Conservation (phyloP, 2,113 vertebrate genomes). For the Crotalus helleri region DNA sequence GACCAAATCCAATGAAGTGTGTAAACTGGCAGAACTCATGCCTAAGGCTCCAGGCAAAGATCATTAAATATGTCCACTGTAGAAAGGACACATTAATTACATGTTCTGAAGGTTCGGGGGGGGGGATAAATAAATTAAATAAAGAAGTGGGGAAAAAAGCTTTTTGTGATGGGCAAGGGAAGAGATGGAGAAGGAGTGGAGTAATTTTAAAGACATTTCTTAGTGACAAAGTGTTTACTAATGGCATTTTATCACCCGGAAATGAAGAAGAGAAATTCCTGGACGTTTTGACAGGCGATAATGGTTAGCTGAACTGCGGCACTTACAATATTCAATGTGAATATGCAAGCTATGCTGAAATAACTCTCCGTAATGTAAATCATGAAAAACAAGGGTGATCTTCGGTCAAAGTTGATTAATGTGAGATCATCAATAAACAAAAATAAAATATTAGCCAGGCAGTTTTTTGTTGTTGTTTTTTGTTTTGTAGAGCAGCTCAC, state of each 20-base stretch:
- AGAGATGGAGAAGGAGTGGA: not conserved
- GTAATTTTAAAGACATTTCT: not conserved
- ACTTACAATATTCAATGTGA: conserved; percentile 1
- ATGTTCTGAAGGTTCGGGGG: not conserved
- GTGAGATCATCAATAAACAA: conserved; percentile 9
- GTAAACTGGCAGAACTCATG: not conserved
- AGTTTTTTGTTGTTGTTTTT: conserved; percentile 35
- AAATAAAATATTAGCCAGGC: conserved; percentile 21
- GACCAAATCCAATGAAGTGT: not conserved
- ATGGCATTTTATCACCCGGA: conserved; percentile 2
- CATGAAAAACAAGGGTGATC: conserved; percentile 35
- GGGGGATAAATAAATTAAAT: not conserved
- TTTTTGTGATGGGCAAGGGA: not conserved
- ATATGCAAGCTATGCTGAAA: conserved; percentile 12
- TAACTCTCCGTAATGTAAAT: conserved; percentile 36
- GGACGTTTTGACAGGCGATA: conserved; percentile 5
- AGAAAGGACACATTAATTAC: not conserved
- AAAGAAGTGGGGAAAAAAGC: too few species aligned
- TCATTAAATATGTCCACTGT: not conserved
- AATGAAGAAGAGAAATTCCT: not conserved
- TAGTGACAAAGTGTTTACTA: not conserved
- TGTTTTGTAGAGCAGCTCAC: conserved; percentile 24
- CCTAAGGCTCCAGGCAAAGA: not conserved
- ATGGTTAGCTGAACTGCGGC: conserved; percentile 7
- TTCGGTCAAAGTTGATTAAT: conserved; percentile 42